Evolutionary conservation across 2,888 invertebrate genomes (phyloP).

Genomic region (Hoplodrina blanda): DNA sequence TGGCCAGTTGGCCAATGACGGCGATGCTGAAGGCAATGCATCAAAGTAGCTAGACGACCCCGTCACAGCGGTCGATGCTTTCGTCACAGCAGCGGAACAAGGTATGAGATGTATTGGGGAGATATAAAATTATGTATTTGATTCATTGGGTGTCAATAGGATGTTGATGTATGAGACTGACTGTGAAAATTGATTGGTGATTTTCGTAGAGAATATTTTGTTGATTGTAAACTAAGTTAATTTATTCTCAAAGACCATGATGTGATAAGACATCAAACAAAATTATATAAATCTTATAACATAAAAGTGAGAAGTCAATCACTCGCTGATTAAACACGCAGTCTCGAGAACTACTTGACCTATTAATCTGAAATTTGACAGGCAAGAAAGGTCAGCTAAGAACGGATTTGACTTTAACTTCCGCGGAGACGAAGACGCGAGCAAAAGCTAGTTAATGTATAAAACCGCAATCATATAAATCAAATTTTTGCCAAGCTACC

Average conservation of each 20-base stretch:
- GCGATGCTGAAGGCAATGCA: constrained; percentile 61
- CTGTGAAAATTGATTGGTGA: constrained; percentile 6
- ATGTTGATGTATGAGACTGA: not conserved
- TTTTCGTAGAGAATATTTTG: not conserved
- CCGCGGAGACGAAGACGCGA: too few species aligned
- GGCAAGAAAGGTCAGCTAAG: too few species aligned
- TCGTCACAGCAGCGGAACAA: constrained; percentile 65
- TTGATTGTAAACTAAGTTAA: not conserved
- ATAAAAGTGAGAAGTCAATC: too few species aligned
- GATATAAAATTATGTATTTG: constrained; percentile 19
- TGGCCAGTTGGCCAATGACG: constrained; percentile 51
- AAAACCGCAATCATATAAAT: not conserved
- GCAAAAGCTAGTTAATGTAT: too few species aligned
- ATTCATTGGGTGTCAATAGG: constrained; percentile 25
- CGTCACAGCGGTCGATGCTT: constrained; percentile 68
- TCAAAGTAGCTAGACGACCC: constrained; percentile 65
- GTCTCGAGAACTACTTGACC: too few species aligned
- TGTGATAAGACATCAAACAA: not conserved
- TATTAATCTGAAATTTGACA: too few species aligned
- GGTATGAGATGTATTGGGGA: constrained; percentile 24
- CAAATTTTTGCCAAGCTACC: not conserved
- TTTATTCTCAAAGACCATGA: not conserved
- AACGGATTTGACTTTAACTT: too few species aligned
- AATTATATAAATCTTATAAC: not conserved
- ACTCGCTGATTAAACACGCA: too few species aligned